phyloP scores from a whole-genome alignment of 2,888 invertebrate species.

The Poecilobothrus nobilitatus region DNA sequence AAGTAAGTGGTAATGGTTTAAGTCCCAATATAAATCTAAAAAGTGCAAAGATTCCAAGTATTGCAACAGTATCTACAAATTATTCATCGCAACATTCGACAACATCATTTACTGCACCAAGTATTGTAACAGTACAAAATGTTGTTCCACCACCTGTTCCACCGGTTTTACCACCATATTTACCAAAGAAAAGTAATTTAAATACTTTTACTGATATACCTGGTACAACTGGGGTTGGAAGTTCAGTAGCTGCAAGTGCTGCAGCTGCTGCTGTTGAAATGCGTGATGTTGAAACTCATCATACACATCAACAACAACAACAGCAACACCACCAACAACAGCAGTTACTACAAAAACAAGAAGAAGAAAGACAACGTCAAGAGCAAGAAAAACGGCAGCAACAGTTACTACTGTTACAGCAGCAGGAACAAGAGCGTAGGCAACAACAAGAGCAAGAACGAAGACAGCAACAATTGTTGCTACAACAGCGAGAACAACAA shows the following conservation, averaged over 20 bases:
- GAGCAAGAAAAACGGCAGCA: slow-evolving; percentile 27
- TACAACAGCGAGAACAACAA: slow-evolving; percentile 23
- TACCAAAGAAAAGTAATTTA: slow-evolving; percentile 31
- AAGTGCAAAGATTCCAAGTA: slow-evolving; percentile 43
- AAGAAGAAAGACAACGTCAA: slow-evolving; percentile 23
- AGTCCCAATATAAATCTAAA: slow-evolving; percentile 43
- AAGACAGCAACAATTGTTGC: slow-evolving; percentile 22
- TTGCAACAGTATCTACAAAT: slow-evolving; percentile 44
- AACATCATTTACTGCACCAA: slow-evolving; percentile 26
- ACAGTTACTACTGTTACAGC: slow-evolving; percentile 23
- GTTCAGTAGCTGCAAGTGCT: slow-evolving; percentile 32
- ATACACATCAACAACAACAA: slow-evolving; percentile 26
- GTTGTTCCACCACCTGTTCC: slow-evolving; percentile 22
- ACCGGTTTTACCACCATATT: slow-evolving; percentile 32
- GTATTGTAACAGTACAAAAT: slow-evolving; percentile 24
- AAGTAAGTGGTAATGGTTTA: slow-evolving; percentile 27
- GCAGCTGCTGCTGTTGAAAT: slow-evolving; percentile 35
- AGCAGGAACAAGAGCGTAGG: slow-evolving; percentile 29
- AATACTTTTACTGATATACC: slow-evolving; percentile 43
- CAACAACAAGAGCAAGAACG: slow-evolving; percentile 24
- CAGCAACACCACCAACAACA: slow-evolving; percentile 31
- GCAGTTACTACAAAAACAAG: slow-evolving; percentile 22
- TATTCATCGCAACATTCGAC: slow-evolving; percentile 35
- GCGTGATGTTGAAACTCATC: slow-evolving; percentile 23
- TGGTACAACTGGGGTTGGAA: slow-evolving; percentile 42